These are phyloP conservation scores for Oostethus manadensis DNA, from an alignment of 2,113 vertebrate species.

Conservation along the genomic window DNA sequence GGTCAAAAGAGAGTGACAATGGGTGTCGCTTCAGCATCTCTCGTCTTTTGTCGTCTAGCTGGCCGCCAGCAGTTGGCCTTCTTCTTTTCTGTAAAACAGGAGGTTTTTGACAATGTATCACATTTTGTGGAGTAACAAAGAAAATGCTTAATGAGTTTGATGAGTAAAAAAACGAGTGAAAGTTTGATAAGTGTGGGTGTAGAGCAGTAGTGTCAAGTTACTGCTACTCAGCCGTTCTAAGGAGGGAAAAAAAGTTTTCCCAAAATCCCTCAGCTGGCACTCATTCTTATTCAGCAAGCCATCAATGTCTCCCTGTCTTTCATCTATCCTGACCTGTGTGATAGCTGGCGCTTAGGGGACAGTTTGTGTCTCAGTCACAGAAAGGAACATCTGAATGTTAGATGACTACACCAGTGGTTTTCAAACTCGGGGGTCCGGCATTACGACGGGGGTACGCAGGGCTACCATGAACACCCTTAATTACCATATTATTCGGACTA, in stretches of 20 bases:
- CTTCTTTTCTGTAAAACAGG: slow-evolving; percentile 80
- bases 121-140: not conserved
- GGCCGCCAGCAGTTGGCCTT: slow-evolving; percentile 85
- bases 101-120: not conserved
- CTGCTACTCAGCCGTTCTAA: slow-evolving; percentile 36
- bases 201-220: slow-evolving; percentile 29
- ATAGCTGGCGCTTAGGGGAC: slow-evolving; percentile 12
- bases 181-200: slow-evolving; percentile 7
- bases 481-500: no score
- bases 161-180: not conserved
- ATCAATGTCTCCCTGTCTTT: slow-evolving; percentile 23
- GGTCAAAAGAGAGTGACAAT: slow-evolving; percentile 81
- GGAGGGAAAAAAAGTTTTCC: slow-evolving; percentile 15
- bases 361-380: slow-evolving; percentile 19
- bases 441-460: no score
- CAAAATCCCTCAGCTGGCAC: slow-evolving; percentile 19
- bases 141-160: not conserved
- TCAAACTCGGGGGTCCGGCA: no score
- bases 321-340: slow-evolving; percentile 4
- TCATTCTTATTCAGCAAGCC: slow-evolving; percentile 20
- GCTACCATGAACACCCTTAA: no score
- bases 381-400: slow-evolving; percentile 15
- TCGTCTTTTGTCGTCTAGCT: slow-evolving; percentile 93
- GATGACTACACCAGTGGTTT: slow-evolving; percentile 27
- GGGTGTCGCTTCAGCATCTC: slow-evolving; percentile 96